A percentile compares a stretch with the other conserved stretches of the same genome.
Evolutionary conservation across 2,113 vertebrate genomes (phyloP).

Genomic region (Scomber colias): DNA sequence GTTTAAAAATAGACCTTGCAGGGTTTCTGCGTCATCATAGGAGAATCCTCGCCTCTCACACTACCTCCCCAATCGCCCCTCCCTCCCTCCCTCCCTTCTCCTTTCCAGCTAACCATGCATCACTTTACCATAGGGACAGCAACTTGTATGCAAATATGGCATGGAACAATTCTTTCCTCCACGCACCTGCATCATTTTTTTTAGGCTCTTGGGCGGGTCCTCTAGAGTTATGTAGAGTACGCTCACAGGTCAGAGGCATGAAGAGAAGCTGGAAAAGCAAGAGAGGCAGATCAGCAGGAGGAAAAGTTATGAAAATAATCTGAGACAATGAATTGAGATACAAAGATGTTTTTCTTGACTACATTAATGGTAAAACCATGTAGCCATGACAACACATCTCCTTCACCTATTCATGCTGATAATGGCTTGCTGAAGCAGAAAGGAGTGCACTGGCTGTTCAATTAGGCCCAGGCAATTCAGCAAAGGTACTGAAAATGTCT

Average conservation of each 20-base stretch:
- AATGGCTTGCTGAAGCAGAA: slow-evolving; percentile 45
- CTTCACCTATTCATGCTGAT: slow-evolving; percentile 59
- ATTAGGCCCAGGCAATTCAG: slow-evolving; percentile 21
- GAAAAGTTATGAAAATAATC: not conserved
- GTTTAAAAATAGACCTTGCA: slow-evolving; percentile 79
- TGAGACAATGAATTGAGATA: slow-evolving; percentile 22
- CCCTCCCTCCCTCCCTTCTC: slow-evolving; percentile 16
- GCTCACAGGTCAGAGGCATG: slow-evolving; percentile 51
- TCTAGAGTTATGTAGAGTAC: slow-evolving; percentile 36
- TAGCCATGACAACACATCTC: slow-evolving; percentile 76
- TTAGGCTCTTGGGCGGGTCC: slow-evolving; percentile 51
- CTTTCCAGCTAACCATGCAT: slow-evolving; percentile 33
- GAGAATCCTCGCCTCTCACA: slow-evolving; percentile 72
- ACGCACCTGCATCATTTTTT: slow-evolving; percentile 49
- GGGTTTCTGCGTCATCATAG: slow-evolving; percentile 74
- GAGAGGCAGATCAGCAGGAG: not conserved
- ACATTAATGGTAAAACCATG: slow-evolving; percentile 41
- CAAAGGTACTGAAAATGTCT: slow-evolving; percentile 13
- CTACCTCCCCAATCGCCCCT: not conserved
- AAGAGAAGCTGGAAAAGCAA: slow-evolving; percentile 68
- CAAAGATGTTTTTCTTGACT: slow-evolving; percentile 34
- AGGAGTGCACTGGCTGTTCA: slow-evolving; percentile 13
- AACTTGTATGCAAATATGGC: slow-evolving; percentile 60
- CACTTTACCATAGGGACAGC: slow-evolving; percentile 47
- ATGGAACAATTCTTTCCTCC: slow-evolving; percentile 57